Percentiles rank a stretch among this genome's conserved stretches.
Evolutionary conservation across 2,113 vertebrate species (phyloP).

Genomic region (Brienomyrus longianalis): DNA sequence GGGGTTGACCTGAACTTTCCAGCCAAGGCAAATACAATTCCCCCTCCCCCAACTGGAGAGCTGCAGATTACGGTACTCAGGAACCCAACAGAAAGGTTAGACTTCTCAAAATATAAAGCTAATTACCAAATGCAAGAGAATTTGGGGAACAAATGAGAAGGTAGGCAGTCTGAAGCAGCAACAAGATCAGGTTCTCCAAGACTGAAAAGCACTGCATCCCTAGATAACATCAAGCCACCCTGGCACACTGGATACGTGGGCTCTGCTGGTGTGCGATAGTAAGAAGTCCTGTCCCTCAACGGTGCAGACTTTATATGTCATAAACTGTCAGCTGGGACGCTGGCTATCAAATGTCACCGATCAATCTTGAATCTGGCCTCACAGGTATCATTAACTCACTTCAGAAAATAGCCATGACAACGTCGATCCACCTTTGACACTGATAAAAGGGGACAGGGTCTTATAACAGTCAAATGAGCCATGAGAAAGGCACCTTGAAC

Average conservation of each 20-base stretch:
- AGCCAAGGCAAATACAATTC: neutral
- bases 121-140: neutral
- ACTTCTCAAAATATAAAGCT: neutral
- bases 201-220: neutral
- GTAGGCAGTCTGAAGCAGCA: neutral
- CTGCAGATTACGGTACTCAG: neutral
- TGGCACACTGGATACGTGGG: neutral
- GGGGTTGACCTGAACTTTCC: neutral
- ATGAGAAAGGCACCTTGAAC: neutral
- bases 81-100: neutral
- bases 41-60: neutral
- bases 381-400: neutral
- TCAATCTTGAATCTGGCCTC: neutral
- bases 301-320: neutral
- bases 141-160: neutral
- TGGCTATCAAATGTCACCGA: neutral
- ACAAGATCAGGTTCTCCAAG: neutral
- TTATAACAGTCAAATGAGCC: neutral
- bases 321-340: neutral
- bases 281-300: neutral
- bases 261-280: neutral
- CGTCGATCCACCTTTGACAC: neutral
- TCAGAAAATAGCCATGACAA: neutral
- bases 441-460: neutral
- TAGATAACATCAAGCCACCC: neutral